Conservation (phyloP, 1,140 invertebrate genomes). For the Arion vulgaris region DNA sequence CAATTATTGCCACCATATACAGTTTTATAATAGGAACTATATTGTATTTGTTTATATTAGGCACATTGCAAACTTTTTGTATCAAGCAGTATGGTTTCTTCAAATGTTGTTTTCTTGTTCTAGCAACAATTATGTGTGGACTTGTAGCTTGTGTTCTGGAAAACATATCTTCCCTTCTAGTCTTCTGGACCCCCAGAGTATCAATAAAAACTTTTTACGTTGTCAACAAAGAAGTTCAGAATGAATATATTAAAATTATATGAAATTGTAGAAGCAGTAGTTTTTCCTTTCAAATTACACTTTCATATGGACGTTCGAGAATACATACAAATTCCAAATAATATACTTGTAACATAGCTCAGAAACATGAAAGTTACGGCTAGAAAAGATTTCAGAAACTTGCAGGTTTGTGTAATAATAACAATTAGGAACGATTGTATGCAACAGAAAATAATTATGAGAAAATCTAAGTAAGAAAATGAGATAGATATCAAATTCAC, state of each 20-base stretch:
- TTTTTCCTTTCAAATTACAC: too few relatives aligned
- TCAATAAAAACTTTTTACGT: constrained; percentile 94
- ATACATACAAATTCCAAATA: too few relatives aligned
- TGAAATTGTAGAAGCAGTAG: not conserved
- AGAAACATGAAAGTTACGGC: too few relatives aligned
- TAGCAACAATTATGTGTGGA: constrained; percentile 86
- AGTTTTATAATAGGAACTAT: constrained; percentile 91
- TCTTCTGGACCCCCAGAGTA: constrained; percentile 82
- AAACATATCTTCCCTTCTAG: constrained; percentile 94
- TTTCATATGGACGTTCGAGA: too few relatives aligned
- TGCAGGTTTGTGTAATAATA: too few relatives aligned
- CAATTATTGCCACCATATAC: constrained; percentile 87
- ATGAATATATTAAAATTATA: constrained; percentile 9
- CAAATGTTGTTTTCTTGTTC: constrained; percentile 85
- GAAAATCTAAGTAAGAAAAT: too few relatives aligned
- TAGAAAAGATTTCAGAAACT: too few relatives aligned
- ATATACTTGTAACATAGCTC: too few relatives aligned
- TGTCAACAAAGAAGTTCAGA: constrained; percentile 86
- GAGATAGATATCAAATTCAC: too few relatives aligned
- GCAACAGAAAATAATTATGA: too few relatives aligned
- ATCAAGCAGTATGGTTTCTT: constrained; percentile 86
- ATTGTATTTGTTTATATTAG: constrained; percentile 97
- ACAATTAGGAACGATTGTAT: too few relatives aligned
- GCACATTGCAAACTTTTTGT: constrained; percentile 94
- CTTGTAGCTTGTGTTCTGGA: constrained; percentile 94